A percentile compares a stretch with the other conserved stretches of the same genome.
Conservation (phyloP, 2,888 invertebrate genomes). For the Tetragonisca angustula region DNA sequence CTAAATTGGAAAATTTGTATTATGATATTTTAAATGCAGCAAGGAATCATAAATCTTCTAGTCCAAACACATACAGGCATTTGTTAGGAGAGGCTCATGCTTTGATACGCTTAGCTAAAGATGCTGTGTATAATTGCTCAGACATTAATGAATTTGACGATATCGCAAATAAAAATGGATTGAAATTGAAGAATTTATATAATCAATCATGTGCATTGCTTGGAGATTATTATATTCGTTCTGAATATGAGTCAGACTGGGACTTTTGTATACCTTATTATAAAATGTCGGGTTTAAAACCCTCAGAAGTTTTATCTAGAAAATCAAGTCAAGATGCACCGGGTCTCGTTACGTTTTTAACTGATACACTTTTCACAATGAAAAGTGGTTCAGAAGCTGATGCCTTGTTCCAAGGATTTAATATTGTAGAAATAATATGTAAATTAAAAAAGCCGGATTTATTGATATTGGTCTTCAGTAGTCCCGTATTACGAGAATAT, state of each 20-base stretch:
- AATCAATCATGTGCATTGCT: slow-evolving; percentile 86
- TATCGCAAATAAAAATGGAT: slow-evolving; percentile 67
- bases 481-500: slow-evolving; percentile 85
- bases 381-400: slow-evolving; percentile 84
- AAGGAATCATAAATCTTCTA: slow-evolving; percentile 87
- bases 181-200: slow-evolving; percentile 84
- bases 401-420: slow-evolving; percentile 82
- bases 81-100: slow-evolving; percentile 90
- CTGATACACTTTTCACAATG: slow-evolving; percentile 81
- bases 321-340: slow-evolving; percentile 78
- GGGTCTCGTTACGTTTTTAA: slow-evolving; percentile 78
- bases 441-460: slow-evolving; percentile 82
- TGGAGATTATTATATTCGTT: slow-evolving; percentile 86
- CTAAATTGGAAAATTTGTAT: slow-evolving; percentile 87
- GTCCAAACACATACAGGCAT: slow-evolving; percentile 89
- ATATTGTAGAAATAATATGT: slow-evolving; percentile 79
- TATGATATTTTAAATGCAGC: slow-evolving; percentile 90
- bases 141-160: slow-evolving; percentile 60
- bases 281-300: slow-evolving; percentile 85
- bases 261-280: slow-evolving; percentile 85
- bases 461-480: slow-evolving; percentile 85
- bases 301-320: slow-evolving; percentile 84
- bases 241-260: slow-evolving; percentile 82
- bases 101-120: slow-evolving; percentile 86
- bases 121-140: slow-evolving; percentile 62